Evolutionary conservation across 2,888 invertebrate species (phyloP).

Genomic region (Xiphydria camelus): DNA sequence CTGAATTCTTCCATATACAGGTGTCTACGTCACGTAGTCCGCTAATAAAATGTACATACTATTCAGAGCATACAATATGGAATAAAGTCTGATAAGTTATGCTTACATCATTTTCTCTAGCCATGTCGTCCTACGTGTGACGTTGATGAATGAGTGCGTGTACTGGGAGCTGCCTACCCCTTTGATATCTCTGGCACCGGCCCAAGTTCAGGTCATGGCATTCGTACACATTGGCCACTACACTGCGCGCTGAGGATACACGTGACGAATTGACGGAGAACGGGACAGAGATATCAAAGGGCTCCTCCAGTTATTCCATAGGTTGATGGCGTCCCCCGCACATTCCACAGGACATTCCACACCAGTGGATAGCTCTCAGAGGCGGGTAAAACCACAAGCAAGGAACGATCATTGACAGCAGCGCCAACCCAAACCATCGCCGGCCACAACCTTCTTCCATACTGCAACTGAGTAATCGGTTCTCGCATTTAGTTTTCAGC

Average conservation of each 20-base stretch:
- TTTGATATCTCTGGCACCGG: constrained; percentile 56
- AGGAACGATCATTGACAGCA: constrained; percentile 86
- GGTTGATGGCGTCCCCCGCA: constrained; percentile 80
- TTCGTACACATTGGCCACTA: constrained; percentile 52
- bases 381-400: constrained; percentile 95
- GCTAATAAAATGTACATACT: constrained; percentile 43
- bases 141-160: constrained; percentile 54
- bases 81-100: constrained; percentile 34
- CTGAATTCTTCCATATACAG: too few species aligned
- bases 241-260: constrained; percentile 26
- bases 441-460: constrained; percentile 74
- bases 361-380: constrained; percentile 80
- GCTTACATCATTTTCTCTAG: constrained; percentile 22
- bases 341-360: constrained; percentile 77
- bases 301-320: constrained; percentile 54
- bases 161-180: constrained; percentile 54
- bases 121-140: constrained; percentile 39
- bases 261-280: constrained; percentile 38
- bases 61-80: constrained; percentile 38
- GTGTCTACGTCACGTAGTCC: constrained; percentile 32
- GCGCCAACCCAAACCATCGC: constrained; percentile 81
- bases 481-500: too few species aligned
- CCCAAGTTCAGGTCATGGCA: constrained; percentile 51
- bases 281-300: constrained; percentile 55
- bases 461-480: constrained; percentile 48